Percentiles rank a stretch among this genome's conserved stretches.
Evolutionary conservation across 2,113 vertebrate species (phyloP).

Genomic region (Crypturellus undulatus): DNA sequence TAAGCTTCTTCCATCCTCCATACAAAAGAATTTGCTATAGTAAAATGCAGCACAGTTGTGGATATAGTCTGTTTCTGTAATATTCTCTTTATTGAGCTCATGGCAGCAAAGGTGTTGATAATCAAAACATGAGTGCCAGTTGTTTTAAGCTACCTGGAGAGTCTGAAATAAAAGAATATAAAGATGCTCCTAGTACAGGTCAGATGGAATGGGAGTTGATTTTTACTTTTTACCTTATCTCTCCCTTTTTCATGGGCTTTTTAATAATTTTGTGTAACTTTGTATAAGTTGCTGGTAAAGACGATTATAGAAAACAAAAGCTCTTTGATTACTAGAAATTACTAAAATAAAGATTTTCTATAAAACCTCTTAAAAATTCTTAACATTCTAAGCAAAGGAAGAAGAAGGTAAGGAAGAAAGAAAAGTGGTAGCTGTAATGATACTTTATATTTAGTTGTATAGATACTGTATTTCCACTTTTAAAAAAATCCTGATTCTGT

Average conservation of each 20-base stretch:
- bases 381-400: neutral
- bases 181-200: neutral
- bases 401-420: neutral
- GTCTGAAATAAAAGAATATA: neutral
- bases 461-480: neutral
- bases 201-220: rapidly evolving
- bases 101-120: neutral
- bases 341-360: neutral
- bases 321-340: neutral
- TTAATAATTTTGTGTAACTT: neutral
- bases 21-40: neutral
- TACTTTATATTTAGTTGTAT: neutral
- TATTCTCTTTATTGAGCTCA: neutral
- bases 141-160: neutral
- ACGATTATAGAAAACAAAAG: neutral
- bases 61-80: neutral
- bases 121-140: neutral
- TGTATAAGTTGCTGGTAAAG: rapidly evolving
- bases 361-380: neutral
- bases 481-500: neutral
- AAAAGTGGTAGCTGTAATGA: neutral
- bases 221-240: neutral
- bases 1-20: neutral
- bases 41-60: neutral
- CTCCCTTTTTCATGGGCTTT: neutral